phyloP scores from a whole-genome alignment of 2,888 invertebrate genomes.

The Scaptomyza polygonia region DNA sequence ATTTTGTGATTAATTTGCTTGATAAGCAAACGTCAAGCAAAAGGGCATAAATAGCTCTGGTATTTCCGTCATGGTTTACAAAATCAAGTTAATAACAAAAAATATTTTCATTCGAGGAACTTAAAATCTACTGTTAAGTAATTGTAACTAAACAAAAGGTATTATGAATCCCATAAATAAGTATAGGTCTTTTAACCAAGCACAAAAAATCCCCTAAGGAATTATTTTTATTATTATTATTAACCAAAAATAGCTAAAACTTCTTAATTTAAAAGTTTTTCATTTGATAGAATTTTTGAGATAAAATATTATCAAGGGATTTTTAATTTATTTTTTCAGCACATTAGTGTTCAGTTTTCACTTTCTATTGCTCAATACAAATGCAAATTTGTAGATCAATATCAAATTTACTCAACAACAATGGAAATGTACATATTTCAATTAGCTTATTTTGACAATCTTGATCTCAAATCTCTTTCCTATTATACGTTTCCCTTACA shows the following conservation, averaged over 20 bases:
- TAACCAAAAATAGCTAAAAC: no score
- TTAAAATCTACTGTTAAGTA: neutral
- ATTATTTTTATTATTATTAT: no score
- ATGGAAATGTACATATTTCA: neutral
- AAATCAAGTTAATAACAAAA: neutral
- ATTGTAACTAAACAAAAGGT: neutral
- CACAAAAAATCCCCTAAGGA: no score
- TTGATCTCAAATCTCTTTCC: slow-evolving; percentile 8
- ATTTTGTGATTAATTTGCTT: slow-evolving; percentile 66
- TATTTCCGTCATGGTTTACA: slow-evolving; percentile 22
- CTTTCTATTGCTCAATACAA: neutral
- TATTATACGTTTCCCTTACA: neutral
- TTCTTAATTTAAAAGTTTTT: no score
- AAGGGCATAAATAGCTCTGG: slow-evolving; percentile 7
- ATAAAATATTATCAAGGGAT: no score
- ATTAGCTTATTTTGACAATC: neutral
- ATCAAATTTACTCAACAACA: neutral
- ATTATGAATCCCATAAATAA: neutral
- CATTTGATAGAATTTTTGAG: no score
- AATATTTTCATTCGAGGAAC: neutral
- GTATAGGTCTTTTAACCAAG: neutral
- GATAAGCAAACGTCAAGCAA: slow-evolving; percentile 55
- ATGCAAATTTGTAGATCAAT: neutral
- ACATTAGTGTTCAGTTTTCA: neutral
- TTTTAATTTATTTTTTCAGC: neutral